A percentile compares a stretch with the other conserved stretches of the same genome.
phyloP scores from a whole-genome alignment of 2,888 invertebrate species.

The Cantharis flavilabris region DNA sequence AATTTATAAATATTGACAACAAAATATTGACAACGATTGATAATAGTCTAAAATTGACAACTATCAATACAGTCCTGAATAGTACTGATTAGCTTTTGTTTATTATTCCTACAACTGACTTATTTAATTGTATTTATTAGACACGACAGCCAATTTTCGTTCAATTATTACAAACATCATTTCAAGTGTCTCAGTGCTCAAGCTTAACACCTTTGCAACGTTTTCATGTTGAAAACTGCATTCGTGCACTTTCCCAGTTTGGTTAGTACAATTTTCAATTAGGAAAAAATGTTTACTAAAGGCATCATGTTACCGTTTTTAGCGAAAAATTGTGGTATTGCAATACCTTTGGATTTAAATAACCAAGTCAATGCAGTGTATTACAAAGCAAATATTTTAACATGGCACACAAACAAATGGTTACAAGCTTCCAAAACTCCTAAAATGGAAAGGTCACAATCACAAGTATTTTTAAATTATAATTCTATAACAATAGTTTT shows the following conservation, averaged over 20 bases:
- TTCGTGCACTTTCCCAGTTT: conserved; percentile 90
- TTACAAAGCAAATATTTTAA: conserved; percentile 84
- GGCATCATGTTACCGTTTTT: conserved; percentile 36
- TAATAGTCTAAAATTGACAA: no score
- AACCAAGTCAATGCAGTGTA: conserved; percentile 88
- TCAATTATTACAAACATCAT: conserved; percentile 88
- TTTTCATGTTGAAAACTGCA: conserved; percentile 95
- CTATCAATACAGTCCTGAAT: no score
- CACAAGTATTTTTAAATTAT: conserved; percentile 62
- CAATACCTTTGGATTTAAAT: conserved; percentile 89
- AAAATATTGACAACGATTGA: no score
- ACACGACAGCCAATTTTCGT: conserved; percentile 96
- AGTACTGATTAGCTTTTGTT: neutral
- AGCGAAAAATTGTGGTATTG: conserved; percentile 91
- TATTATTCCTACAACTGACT: neutral
- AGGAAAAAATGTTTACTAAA: neutral
- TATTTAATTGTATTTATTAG: conserved; percentile 57
- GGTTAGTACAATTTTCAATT: conserved; percentile 62
- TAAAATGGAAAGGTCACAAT: conserved; percentile 80
- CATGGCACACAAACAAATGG: conserved; percentile 90
- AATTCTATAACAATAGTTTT: neutral
- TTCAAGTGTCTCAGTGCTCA: conserved; percentile 87
- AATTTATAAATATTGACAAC: no score
- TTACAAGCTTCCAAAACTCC: conserved; percentile 82
- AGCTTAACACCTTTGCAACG: conserved; percentile 90